Evolutionary conservation across 2,797 vertebrate genomes (phyloP), one percentile per base, ranked within the genome.

Genomic region (Eutrigla gurnardus): DNA sequence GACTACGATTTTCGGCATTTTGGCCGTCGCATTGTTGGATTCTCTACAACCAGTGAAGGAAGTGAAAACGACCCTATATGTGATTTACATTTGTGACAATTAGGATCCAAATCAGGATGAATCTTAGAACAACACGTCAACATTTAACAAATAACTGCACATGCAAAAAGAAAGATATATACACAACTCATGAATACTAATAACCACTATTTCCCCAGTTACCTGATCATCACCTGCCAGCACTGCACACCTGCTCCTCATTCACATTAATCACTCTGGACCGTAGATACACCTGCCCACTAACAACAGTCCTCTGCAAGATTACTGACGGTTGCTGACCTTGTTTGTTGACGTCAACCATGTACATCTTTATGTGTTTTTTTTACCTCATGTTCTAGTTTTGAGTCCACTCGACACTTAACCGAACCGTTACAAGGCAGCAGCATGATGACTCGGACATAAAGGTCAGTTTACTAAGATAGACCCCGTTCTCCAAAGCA

Each of bases 241-340:
- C n/a, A n/a, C n/a, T n/a, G n/a, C 50, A 55, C 60, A 64, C 50
- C 50, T 39, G 39, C 49, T 59, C 36, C 67, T 49, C n/a, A 13
- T 59, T 47, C n/a, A 18, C 39, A 14, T 53, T 18, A 43, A 61
- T 61, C 58, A 4, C 54, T 58, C 15, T 37, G 12, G 7, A 33
- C 7, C 25, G 5, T 2, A n/a, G n/a, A n/a, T 15, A 46, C n/a
- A 39, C 45, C 36, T 59, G 14, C 25, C 46, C 8, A 5, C 32
- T 14, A 67, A 14, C 35, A 9, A 15, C 1, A 11, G 7, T 52
- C 32, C n/a, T 47, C 42, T 49, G 35, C 6, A 2, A 40, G 46
- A 39, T 8, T 3, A 3, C 62, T 6, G 35, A 37, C 35, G n/a
- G 25, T 33, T 53, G 37, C 49, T 6, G 13, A 43, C 9, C 14